Conservation (phyloP, 2,888 invertebrate species). For the Lucinisca nassula region DNA sequence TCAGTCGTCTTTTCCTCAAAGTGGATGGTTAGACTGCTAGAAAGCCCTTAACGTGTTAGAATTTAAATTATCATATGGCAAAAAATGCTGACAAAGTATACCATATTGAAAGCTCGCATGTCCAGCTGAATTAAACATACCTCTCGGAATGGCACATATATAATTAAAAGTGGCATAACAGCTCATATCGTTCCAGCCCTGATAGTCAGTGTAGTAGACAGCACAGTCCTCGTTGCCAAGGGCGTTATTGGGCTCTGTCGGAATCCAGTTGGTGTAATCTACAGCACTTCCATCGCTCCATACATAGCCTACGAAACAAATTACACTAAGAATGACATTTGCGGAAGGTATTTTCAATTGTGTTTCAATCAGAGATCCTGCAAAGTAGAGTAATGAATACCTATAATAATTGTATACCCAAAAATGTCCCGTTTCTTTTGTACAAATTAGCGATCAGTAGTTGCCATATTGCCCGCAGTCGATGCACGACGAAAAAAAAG, state of each 20-base stretch:
- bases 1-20: no score
- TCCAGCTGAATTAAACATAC: slow-evolving; percentile 31
- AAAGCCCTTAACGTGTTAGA: no score
- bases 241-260: slow-evolving; percentile 80
- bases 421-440: no score
- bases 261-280: slow-evolving; percentile 76
- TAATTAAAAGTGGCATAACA: slow-evolving; percentile 67
- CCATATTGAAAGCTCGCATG: no score
- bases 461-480: no score
- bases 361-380: background rate
- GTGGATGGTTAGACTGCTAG: no score
- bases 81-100: no score
- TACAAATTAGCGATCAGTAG: no score
- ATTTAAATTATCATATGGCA: no score
- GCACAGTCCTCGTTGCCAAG: slow-evolving; percentile 80
- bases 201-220: background rate
- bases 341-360: background rate
- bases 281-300: slow-evolving; percentile 79
- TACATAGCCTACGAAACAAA: background rate
- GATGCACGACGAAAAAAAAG: no score
- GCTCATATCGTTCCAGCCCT: slow-evolving; percentile 75
- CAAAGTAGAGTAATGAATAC: background rate
- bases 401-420: background rate
- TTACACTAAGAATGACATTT: background rate
- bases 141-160: slow-evolving; percentile 72